phyloP scores from a whole-genome alignment of 1,140 invertebrate genomes.

The Scylla paramamosain region DNA sequence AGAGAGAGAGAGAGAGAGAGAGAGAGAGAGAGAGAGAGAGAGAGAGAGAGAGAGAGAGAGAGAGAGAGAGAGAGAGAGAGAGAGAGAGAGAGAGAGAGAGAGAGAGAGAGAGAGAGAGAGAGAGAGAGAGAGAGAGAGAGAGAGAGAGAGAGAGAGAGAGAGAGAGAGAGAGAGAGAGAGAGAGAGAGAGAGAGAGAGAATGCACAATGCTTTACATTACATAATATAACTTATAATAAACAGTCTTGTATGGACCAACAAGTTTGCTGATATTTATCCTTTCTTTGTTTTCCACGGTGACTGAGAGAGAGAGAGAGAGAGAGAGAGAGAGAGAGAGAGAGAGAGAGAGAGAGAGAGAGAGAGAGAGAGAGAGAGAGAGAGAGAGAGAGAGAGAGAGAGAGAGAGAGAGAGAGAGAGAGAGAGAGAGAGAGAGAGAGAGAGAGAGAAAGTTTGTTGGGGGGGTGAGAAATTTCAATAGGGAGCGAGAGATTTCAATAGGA shows the following conservation, averaged over 20 bases:
- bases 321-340: too few relatives aligned
- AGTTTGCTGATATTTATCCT: too few relatives aligned
- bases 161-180: constrained; percentile 1
- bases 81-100: neutral
- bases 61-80: neutral
- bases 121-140: neutral
- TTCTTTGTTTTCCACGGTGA: too few relatives aligned
- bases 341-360: neutral
- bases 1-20: too few relatives aligned
- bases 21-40: constrained; percentile 1
- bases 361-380: neutral
- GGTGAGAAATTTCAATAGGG: too few relatives aligned
- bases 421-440: neutral
- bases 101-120: too few relatives aligned
- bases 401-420: neutral
- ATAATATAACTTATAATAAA: neutral
- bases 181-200: neutral
- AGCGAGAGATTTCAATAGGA: too few relatives aligned
- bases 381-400: neutral
- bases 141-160: too few relatives aligned
- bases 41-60: neutral
- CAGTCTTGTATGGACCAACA: neutral
- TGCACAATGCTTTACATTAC: neutral
- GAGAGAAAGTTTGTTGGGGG: neutral
- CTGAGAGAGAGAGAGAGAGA: neutral